Conservation (phyloP, 2,113 vertebrate genomes). For the Malurus elegans region DNA sequence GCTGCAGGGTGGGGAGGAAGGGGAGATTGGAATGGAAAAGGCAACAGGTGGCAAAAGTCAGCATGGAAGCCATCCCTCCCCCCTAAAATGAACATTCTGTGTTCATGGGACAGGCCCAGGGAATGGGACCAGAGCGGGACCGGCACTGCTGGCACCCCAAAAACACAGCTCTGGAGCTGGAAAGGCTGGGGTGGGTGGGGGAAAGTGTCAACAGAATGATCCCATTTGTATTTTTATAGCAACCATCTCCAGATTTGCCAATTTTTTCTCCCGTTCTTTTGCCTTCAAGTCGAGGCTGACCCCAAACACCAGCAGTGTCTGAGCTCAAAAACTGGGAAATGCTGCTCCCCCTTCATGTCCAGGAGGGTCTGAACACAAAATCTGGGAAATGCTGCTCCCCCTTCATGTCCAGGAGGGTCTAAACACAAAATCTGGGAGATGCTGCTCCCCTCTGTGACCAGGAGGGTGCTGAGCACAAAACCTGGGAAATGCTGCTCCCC, state of each 20-base stretch:
- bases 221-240: background rate
- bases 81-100: background rate
- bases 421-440: too few relatives aligned
- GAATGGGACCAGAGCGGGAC: background rate
- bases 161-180: background rate
- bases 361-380: background rate
- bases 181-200: background rate
- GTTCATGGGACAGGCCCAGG: background rate
- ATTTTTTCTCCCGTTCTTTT: too few relatives aligned
- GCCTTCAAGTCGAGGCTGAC: background rate
- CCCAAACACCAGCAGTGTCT: background rate
- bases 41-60: slow-evolving; percentile 70
- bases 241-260: background rate
- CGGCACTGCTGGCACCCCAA: background rate
- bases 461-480: too few relatives aligned
- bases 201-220: background rate
- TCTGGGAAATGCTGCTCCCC: too few relatives aligned
- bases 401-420: too few relatives aligned
- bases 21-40: slow-evolving; percentile 42
- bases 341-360: background rate
- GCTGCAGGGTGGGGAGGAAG: slow-evolving; percentile 28
- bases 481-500: background rate
- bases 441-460: too few relatives aligned
- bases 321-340: background rate
- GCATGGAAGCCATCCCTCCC: background rate